Percentiles rank a stretch among this genome's conserved stretches.
These are phyloP conservation scores for Cardinalis cardinalis DNA, from an alignment of 2,113 vertebrate species.

Conservation along the genomic window DNA sequence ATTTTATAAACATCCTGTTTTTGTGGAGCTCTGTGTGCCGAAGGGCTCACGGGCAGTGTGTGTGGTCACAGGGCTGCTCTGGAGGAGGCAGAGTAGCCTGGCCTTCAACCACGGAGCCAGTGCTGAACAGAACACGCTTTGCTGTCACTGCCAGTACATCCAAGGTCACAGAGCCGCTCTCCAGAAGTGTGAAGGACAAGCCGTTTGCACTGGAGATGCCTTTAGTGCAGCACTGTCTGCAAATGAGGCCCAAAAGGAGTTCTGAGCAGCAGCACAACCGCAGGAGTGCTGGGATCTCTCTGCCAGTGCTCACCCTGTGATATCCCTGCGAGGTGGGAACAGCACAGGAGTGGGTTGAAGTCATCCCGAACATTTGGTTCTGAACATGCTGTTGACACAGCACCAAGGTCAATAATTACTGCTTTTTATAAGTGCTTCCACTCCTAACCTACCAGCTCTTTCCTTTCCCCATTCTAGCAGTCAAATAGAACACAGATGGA, in stretches of 20 bases:
- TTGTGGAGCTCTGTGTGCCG: neutral
- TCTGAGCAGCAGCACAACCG: neutral
- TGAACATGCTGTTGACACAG: neutral
- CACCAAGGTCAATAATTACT: neutral
- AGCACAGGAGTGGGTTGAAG: neutral
- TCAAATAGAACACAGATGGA: constrained; percentile 35
- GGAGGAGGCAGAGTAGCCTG: neutral
- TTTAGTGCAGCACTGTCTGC: neutral
- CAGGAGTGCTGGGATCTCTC: neutral
- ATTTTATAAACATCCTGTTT: neutral
- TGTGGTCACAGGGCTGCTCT: neutral
- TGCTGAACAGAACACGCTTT: rapidly evolving
- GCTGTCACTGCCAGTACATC: neutral
- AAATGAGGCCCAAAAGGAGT: neutral
- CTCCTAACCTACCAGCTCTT: neutral
- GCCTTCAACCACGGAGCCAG: neutral
- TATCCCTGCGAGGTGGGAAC: neutral
- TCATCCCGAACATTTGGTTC: neutral
- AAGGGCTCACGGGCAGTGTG: rapidly evolving
- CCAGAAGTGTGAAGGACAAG: neutral
- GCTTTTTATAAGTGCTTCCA: neutral
- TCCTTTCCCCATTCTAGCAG: neutral
- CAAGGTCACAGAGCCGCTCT: neutral
- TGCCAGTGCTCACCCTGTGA: neutral
- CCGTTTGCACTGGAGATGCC: neutral